A percentile compares a stretch with the other conserved stretches of the same genome.
Conservation (phyloP, 2,113 vertebrate genomes). For the Semicossyphus pulcher region DNA sequence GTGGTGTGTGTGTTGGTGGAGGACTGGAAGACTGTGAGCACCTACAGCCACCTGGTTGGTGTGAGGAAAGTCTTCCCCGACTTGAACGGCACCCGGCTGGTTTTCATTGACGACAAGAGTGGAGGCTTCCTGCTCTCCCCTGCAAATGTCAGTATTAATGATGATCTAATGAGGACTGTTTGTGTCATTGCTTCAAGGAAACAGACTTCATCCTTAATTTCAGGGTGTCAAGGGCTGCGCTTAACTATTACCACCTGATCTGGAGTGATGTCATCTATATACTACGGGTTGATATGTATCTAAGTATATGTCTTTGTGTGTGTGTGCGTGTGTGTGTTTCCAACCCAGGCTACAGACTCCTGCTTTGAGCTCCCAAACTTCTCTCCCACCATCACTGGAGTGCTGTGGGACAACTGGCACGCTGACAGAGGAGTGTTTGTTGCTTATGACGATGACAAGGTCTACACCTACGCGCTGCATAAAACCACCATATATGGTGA, state of each 20-base stretch:
- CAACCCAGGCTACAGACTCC: constrained; percentile 85
- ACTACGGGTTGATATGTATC: too few relatives aligned
- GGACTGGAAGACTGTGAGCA: constrained; percentile 93
- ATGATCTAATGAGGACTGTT: neutral
- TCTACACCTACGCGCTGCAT: constrained; percentile 93
- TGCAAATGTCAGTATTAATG: constrained; percentile 81
- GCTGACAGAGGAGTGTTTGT: constrained; percentile 92
- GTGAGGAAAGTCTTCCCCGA: constrained; percentile 95
- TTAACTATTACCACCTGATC: neutral
- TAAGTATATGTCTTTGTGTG: too few relatives aligned
- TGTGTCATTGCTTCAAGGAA: neutral
- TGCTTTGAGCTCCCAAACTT: constrained; percentile 93
- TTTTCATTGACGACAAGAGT: constrained; percentile 96
- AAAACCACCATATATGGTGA: constrained; percentile 95
- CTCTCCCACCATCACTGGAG: constrained; percentile 92
- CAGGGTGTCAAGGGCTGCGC: neutral
- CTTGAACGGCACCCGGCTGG: constrained; percentile 89
- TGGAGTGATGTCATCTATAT: too few relatives aligned
- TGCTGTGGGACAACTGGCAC: constrained; percentile 96
- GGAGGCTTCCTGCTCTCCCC: constrained; percentile 94
- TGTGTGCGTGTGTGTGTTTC: constrained; percentile 20
- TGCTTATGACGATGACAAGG: constrained; percentile 94
- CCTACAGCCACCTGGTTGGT: constrained; percentile 90
- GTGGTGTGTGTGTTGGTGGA: constrained; percentile 93
- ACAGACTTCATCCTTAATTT: neutral